A percentile compares a stretch with the other conserved stretches of the same genome.
Evolutionary conservation across 2,113 vertebrate genomes (phyloP).

Genomic region (Phodopus roborovskii): DNA sequence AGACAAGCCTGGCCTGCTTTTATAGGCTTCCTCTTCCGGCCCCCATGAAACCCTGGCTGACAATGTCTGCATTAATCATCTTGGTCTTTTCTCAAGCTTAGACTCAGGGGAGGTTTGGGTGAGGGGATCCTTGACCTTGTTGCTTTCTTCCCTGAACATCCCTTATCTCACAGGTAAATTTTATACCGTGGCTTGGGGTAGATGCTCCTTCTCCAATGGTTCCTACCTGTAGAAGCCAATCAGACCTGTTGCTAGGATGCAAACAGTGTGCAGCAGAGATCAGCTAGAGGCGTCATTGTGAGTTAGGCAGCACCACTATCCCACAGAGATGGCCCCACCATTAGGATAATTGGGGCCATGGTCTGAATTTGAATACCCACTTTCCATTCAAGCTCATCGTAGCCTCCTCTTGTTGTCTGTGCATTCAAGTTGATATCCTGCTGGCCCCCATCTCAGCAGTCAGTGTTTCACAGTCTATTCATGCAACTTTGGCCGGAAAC

Average conservation of each 20-base stretch:
- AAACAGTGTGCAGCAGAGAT: rapidly evolving
- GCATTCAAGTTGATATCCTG: not conserved
- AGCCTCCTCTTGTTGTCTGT: rapidly evolving
- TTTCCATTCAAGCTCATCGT: too few species aligned
- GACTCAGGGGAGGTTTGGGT: not conserved
- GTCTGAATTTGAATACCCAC: too few species aligned
- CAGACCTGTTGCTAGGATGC: rapidly evolving
- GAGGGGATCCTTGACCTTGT: not conserved
- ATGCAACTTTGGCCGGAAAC: rapidly evolving
- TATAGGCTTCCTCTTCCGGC: not conserved
- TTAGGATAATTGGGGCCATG: rapidly evolving
- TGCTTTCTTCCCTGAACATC: rapidly evolving
- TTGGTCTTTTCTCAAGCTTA: not conserved
- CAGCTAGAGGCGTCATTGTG: rapidly evolving
- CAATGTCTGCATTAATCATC: not conserved
- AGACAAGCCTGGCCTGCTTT: not conserved
- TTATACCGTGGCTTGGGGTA: not conserved
- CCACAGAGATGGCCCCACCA: rapidly evolving
- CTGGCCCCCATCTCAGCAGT: not conserved
- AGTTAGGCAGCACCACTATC: rapidly evolving
- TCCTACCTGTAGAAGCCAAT: rapidly evolving
- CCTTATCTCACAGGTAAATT: not conserved
- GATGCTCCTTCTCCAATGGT: rapidly evolving
- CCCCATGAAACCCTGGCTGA: not conserved
- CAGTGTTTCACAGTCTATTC: rapidly evolving